Conservation (phyloP, 2,113 vertebrate genomes). For the Scolopax mira region DNA sequence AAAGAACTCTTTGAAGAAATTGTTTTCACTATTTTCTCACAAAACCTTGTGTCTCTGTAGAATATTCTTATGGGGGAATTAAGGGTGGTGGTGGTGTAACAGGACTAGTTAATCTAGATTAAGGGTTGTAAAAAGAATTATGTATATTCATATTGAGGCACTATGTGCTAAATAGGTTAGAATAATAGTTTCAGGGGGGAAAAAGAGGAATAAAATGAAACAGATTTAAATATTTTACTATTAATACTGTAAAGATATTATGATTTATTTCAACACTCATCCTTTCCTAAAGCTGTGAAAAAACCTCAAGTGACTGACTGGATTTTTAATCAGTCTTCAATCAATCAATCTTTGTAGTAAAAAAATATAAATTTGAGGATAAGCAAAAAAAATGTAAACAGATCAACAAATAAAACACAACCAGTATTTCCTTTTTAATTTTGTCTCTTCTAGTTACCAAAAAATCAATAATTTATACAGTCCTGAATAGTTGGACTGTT, state of each 20-base stretch:
- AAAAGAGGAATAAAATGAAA: neutral
- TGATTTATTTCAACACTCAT: neutral
- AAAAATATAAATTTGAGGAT: neutral
- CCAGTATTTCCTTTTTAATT: neutral
- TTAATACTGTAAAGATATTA: neutral
- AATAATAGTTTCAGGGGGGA: fast-evolving
- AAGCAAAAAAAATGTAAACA: neutral
- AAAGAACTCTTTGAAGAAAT: neutral
- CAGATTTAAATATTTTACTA: neutral
- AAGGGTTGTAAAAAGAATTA: neutral
- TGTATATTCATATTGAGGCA: neutral
- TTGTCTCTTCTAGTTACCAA: neutral
- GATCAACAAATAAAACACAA: neutral
- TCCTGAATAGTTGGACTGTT: neutral
- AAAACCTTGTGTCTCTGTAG: neutral
- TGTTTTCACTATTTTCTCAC: neutral
- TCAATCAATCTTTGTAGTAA: neutral
- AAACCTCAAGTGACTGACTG: neutral
- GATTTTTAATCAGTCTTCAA: neutral
- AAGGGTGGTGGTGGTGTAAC: fast-evolving
- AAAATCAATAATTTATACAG: neutral
- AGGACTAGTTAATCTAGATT: neutral
- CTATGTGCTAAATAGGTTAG: neutral
- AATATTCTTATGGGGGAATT: neutral
- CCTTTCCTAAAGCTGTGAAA: neutral